A percentile compares a stretch with the other conserved stretches of the same genome.
phyloP scores from a whole-genome alignment of 2,888 invertebrate species.

The Drosophila anceps region DNA sequence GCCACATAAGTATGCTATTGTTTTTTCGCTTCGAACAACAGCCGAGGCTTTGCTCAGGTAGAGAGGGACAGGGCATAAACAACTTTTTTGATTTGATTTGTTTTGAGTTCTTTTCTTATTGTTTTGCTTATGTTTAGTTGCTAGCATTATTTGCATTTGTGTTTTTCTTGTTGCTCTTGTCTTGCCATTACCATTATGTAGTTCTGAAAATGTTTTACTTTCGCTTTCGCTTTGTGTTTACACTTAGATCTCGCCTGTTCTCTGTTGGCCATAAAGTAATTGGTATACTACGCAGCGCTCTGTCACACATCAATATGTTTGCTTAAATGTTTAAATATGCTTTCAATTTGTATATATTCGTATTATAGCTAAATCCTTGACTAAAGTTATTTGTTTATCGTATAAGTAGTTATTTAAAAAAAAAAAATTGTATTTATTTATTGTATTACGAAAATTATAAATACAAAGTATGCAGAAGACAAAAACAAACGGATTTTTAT shows the following conservation, averaged over 20 bases:
- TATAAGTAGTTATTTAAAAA: constrained; percentile 23
- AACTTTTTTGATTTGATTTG: constrained; percentile 49
- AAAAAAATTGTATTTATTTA: constrained; percentile 18
- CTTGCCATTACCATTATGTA: constrained; percentile 42
- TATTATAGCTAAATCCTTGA: constrained; percentile 43
- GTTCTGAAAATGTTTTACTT: constrained; percentile 34
- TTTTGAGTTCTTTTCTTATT: constrained; percentile 16
- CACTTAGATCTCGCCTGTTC: constrained; percentile 15
- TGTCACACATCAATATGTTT: constrained; percentile 32
- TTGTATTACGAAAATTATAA: constrained; percentile 16
- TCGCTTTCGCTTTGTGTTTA: constrained; percentile 5
- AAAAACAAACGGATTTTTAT: constrained; percentile 42
- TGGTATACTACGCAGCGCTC: constrained; percentile 30
- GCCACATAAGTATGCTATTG: constrained; percentile 6
- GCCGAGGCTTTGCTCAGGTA: neutral
- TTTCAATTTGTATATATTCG: constrained; percentile 22
- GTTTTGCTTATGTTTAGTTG: constrained; percentile 26
- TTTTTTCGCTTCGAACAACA: neutral
- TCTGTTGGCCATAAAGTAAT: constrained; percentile 47
- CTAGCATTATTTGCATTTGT: constrained; percentile 31
- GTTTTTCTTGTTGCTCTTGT: constrained; percentile 14
- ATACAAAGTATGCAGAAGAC: constrained; percentile 38
- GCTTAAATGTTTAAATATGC: constrained; percentile 31
- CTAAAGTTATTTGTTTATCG: constrained; percentile 43
- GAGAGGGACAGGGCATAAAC: constrained; percentile 25